These are phyloP conservation scores for Pelecanus crispus DNA, from an alignment of 2,113 vertebrate species.

Conservation along the genomic window DNA sequence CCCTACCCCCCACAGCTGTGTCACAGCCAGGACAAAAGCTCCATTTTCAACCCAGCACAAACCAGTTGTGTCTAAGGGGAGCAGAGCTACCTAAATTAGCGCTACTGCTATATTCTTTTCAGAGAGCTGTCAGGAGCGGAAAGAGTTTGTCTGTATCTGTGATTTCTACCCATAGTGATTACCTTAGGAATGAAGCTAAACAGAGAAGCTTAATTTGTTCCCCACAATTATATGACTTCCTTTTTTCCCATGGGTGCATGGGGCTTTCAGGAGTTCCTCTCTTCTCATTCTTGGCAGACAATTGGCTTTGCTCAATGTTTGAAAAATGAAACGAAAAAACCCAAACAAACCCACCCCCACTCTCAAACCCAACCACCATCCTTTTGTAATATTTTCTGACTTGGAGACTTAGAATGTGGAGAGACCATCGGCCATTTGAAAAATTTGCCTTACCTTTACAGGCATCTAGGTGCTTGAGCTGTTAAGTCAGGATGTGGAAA, in stretches of 20 bases:
- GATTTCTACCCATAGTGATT: background rate
- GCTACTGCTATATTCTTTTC: background rate
- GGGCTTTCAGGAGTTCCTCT: background rate
- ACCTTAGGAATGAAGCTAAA: background rate
- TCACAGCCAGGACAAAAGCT: background rate
- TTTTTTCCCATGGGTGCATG: background rate
- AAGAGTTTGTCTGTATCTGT: background rate
- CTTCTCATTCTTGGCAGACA: background rate
- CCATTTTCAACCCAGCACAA: background rate
- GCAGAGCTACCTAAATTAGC: background rate
- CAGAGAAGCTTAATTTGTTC: background rate
- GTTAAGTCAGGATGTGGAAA: background rate
- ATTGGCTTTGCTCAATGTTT: background rate
- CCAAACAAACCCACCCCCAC: accelerated
- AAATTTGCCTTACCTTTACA: background rate
- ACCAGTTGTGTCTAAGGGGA: background rate
- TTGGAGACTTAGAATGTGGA: background rate
- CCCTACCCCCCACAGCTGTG: background rate
- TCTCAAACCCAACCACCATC: background rate
- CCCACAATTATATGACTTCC: background rate
- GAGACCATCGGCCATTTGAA: background rate
- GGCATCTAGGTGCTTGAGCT: background rate
- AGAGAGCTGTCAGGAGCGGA: background rate
- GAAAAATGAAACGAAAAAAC: background rate
- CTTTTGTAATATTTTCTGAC: background rate